Evolutionary conservation across 2,888 invertebrate genomes (phyloP).

Genomic region (Carabus problematicus): DNA sequence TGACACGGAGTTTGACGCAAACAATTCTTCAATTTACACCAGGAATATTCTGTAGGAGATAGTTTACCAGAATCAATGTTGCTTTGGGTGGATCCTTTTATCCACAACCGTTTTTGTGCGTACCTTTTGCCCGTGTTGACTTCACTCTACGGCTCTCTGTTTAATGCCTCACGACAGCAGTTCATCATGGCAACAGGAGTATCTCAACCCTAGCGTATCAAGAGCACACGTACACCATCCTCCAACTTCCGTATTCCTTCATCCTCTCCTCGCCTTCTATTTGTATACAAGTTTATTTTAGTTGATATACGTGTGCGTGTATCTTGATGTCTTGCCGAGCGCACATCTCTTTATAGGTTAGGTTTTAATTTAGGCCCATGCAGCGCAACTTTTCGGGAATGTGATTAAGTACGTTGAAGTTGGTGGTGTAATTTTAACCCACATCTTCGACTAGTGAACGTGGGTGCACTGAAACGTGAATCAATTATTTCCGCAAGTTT

Average conservation of each 20-base stretch:
- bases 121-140: too few relatives aligned
- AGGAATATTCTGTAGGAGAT: too few relatives aligned
- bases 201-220: not conserved
- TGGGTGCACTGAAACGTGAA: slow-evolving; percentile 40
- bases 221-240: not conserved
- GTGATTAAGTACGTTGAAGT: slow-evolving; percentile 39
- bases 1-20: too few relatives aligned
- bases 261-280: too few relatives aligned
- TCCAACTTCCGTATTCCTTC: not conserved
- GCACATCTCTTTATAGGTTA: slow-evolving; percentile 29
- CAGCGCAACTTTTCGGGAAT: slow-evolving; percentile 31
- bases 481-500: slow-evolving; percentile 42
- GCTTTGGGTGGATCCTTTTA: too few relatives aligned
- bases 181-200: not conserved
- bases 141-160: not conserved
- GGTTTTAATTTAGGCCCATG: slow-evolving; percentile 35
- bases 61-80: too few relatives aligned
- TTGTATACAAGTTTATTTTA: too few relatives aligned
- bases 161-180: not conserved
- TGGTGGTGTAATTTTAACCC: slow-evolving; percentile 41
- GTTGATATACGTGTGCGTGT: too few relatives aligned
- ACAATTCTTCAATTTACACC: too few relatives aligned
- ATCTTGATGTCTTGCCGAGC: slow-evolving; percentile 21
- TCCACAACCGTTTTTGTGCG: too few relatives aligned
- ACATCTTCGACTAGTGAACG: slow-evolving; percentile 34